Evolutionary conservation across 2,797 vertebrate species (phyloP).

Genomic region (Thripadectes ignobilis): DNA sequence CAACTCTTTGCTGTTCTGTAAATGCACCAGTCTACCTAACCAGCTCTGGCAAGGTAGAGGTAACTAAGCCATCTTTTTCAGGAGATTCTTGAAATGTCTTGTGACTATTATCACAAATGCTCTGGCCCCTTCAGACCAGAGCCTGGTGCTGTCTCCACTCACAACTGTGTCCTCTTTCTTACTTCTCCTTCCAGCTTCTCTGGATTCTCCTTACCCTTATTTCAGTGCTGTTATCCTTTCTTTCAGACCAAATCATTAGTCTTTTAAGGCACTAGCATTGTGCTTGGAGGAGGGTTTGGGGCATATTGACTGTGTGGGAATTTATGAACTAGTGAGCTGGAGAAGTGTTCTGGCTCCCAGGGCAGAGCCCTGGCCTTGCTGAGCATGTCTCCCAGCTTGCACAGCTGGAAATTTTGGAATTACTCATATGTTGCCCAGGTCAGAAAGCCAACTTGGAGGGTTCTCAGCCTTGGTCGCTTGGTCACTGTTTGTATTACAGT

Average conservation of each 20-base stretch:
- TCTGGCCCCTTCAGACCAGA: background rate
- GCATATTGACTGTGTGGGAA: background rate
- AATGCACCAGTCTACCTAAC: background rate
- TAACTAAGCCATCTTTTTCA: background rate
- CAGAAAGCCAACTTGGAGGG: background rate
- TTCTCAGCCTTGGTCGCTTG: background rate
- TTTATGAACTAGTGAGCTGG: background rate
- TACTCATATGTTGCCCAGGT: background rate
- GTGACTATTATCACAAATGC: background rate
- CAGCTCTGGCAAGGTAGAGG: background rate
- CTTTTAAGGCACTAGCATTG: background rate
- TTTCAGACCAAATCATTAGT: background rate
- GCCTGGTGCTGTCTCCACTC: background rate
- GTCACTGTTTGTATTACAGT: background rate
- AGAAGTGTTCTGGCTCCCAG: background rate
- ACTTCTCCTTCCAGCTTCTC: background rate
- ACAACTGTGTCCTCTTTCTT: background rate
- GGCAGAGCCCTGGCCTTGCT: background rate
- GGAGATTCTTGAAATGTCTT: background rate
- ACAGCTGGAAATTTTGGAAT: background rate
- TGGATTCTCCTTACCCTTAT: background rate
- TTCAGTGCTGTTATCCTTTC: background rate
- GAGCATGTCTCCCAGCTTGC: fast-evolving
- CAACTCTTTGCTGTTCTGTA: background rate
- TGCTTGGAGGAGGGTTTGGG: background rate